Evolutionary conservation across 2,888 invertebrate genomes (phyloP), one percentile per base, ranked within the genome.

Genomic region (Byasa hedistus): DNA sequence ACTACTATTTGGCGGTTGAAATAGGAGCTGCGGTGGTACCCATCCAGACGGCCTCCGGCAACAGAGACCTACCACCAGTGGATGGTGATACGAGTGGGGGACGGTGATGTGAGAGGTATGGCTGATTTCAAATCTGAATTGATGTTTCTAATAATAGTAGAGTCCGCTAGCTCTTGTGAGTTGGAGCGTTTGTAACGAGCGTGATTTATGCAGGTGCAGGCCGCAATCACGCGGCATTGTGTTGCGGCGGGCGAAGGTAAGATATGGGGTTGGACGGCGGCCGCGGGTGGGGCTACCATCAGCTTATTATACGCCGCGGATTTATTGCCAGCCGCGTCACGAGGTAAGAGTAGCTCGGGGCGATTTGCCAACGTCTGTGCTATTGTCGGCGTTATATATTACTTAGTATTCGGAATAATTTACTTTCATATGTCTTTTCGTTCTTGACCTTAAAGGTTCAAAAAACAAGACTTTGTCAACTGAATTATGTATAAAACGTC

Each of bases 201-300:
- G 78, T 83, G 87, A 87, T 87, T 86, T 86, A 87, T 86, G 86
- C 86, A 86, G 87, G 82, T 80, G 82, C 80, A 79, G 76, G 77
- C 81, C 82, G 85, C 85, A 87, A 87, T 87, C 87, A 87, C 79
- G 79, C 77, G 76, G 85, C 81, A 86, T 86, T 87, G 87, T 87
- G 75, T 73, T 75, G 75, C 74, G 76, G 76, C 75, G 74, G 73
- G 73, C 65, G 69, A 65, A 69, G 70, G 72, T 69, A 72, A 74
- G 76, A 72, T 72, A 73, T 66, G 72, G 72, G 73, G 69, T 64
- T 59, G 58, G 69, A 67, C 66, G 62, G 22, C 55, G 61, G 61
- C 57, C 64, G 69, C 70, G 68, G 27, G 61, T 52, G 48, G 44
- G 51, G 64, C 66, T 62, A 60, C 66, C 66, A 62, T 68, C 61